Base-by-base conservation (phyloP, 2,797 vertebrate species). In the Pygocentrus nattereri region DNA sequence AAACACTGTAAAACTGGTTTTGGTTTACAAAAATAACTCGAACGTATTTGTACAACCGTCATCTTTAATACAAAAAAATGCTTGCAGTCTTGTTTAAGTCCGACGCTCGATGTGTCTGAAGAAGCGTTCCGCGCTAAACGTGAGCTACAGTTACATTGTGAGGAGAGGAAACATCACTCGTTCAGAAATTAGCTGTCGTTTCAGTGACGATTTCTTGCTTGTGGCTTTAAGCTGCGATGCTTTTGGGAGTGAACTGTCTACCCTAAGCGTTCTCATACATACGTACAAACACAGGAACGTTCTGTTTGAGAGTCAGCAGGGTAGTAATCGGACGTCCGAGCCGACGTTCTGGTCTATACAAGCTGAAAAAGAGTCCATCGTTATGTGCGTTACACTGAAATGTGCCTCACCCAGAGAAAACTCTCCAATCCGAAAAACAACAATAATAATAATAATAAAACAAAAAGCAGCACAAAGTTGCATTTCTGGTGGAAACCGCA, bases 21-120 rank as follows among this genome's bases (percentile, higher is more conserved):
- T 87, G 90, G 86, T 89, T 91, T 95, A 95, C 89, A 95, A 95
- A 95, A 95, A 95, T 94, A 95, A 94, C 90, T 89, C 69, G 89
- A 87, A 92, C 90, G 87, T 87, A 93, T 93, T 92, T 92, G 81
- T 92, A 93, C 92, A 92, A 88, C 90, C 82, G 34, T 85, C 80
- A 76, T 77, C 80, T 67, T 86, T 83, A 92, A 93, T 93, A 94
- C 82, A 94, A 93, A 94, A 91, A 87, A 87, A 79, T 80, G 76
- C 89, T 84, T 84, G 83, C 77, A 88, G 88, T 89, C 87, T 88
- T 70, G 52, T 82, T 89, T 76, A 88, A 86, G 85, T 88, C 79
- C 78, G 76, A 84, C 80, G 87, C 84, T 83, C 74, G 15, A 56
- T 67, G 78, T 25, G 71, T 27, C 75, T 56, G 13, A 59, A 75